Conservation (phyloP, 2,888 invertebrate genomes). For the Dendrolimus houi region DNA sequence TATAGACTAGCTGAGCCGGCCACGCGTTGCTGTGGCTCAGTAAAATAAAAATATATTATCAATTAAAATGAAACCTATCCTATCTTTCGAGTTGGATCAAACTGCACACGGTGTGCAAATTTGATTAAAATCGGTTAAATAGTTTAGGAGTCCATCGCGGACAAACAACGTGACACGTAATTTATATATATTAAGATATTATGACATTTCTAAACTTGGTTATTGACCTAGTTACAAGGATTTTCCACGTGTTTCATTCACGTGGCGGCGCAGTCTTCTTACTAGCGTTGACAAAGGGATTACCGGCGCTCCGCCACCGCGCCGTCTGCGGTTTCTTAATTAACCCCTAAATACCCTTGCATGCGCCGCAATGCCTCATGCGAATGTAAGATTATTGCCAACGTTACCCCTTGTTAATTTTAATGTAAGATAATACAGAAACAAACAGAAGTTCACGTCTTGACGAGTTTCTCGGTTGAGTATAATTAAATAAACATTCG, state of each 20-base stretch:
- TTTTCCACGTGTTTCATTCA: not conserved
- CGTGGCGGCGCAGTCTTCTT: constrained; percentile 26
- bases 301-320: constrained; percentile 37
- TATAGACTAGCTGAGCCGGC: no score
- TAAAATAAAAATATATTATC: no score
- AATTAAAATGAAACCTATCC: no score
- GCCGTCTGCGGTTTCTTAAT: constrained; percentile 70
- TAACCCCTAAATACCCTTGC: constrained; percentile 70
- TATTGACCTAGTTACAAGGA: no score
- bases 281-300: constrained; percentile 66
- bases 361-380: constrained; percentile 40
- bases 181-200: no score
- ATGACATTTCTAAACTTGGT: no score
- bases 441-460: constrained; percentile 47
- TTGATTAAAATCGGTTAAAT: no score
- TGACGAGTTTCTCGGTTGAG: constrained; percentile 24
- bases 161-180: no score
- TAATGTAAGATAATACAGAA: constrained; percentile 63
- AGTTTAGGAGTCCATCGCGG: no score
- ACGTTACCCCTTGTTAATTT: constrained; percentile 62
- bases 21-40: no score
- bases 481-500: constrained; percentile 15
- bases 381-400: constrained; percentile 64
- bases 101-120: no score
- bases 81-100: no score